Evolutionary conservation across 23 tunicate species (phyloP), one percentile per base, ranked within the genome.

Genomic region (Halocynthia aurantium): DNA sequence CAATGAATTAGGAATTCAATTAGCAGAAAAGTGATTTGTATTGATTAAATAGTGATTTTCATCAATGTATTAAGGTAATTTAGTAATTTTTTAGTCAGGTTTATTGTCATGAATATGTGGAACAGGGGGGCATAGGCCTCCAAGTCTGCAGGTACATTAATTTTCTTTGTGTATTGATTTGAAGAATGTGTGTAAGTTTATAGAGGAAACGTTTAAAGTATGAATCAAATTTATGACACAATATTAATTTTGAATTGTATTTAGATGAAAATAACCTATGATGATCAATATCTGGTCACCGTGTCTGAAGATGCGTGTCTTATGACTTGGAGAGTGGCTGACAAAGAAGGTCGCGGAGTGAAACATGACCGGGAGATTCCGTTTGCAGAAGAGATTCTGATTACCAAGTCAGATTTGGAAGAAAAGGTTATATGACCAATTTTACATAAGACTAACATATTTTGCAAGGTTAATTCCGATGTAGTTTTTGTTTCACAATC

Each of bases 331-430:
- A 80, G 77, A 56, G 77, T 96, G 22, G 77, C 99, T 13, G 99
- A 96, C 55, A 92, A 92, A 70, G 99, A 96, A 75, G 99, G 99
- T 10, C 72, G 99, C 57, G 98, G 98, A 78, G 96, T 90, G 12
- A 96, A 96, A 70, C 96, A 85, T 65, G 96, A 92, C 52, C 69
- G 86, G 55, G 99, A 96, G 54, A 84, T 80, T 49, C 88, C 93
- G 17, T 96, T 93, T 64, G 96, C 91, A 53, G 96, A 96, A 75
- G 99, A 96, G 70, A 92, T 96, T 75, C 89, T 96, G 73, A 92
- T 96, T 77, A 96, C 99, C 6, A 89, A 91, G 75, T 85, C 99
- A 9, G 99, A 96, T 69, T 76, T 96, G 71, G 99, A 96, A 64
- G 99, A 96, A 75, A 96, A 96, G 83, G 96, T 83, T 40, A 71